Evolutionary conservation across 2,888 invertebrate species (phyloP).

Genomic region (Myopa tessellatipennis): DNA sequence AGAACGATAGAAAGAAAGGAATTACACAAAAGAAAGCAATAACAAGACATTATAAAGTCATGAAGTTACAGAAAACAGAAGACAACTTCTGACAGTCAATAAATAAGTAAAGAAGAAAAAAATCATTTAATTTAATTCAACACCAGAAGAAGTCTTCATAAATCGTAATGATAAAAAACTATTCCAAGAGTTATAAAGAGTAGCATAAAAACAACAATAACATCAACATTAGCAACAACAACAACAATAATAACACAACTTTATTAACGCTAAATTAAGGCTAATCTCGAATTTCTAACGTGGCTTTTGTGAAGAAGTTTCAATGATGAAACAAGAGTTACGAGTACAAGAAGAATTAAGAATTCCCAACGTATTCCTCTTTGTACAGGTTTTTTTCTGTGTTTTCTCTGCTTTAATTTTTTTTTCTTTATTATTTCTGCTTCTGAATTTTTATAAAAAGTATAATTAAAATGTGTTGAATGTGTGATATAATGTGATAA

Average conservation of each 20-base stretch:
- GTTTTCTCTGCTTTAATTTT: neutral
- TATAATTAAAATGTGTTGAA: conserved; percentile 29
- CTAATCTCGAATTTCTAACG: conserved; percentile 2
- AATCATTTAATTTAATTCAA: neutral
- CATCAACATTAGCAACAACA: neutral
- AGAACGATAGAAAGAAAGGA: too few relatives aligned
- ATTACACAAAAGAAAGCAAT: too few relatives aligned
- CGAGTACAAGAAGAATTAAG: neutral
- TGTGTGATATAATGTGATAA: conserved; percentile 25
- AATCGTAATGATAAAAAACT: neutral
- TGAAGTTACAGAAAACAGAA: neutral
- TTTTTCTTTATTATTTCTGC: neutral
- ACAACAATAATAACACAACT: conserved; percentile 5
- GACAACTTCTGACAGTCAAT: neutral
- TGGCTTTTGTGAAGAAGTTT: neutral
- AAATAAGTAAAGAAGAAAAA: neutral
- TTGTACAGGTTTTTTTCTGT: neutral
- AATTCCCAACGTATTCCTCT: conserved; percentile 9
- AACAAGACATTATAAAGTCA: too few relatives aligned
- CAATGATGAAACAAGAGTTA: neutral
- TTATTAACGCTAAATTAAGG: conserved; percentile 3
- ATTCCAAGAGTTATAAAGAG: too few relatives aligned
- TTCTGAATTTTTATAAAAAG: conserved; percentile 15
- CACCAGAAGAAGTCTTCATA: neutral
- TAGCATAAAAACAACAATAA: too few relatives aligned